phyloP scores from a whole-genome alignment of 2,797 vertebrate species.

The Hoplostethus mediterraneus region DNA sequence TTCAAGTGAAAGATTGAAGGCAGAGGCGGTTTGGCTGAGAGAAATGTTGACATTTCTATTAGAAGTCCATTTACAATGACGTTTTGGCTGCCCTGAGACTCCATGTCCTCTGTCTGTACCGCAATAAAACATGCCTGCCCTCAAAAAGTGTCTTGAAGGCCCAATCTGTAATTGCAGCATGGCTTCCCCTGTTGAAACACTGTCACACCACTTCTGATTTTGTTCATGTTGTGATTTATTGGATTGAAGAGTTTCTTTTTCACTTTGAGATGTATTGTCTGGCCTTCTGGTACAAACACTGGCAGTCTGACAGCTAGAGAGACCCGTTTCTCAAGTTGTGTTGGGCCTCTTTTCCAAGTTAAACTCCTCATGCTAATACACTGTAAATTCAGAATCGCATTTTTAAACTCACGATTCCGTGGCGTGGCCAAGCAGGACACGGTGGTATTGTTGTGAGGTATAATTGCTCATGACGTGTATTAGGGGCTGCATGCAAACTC shows the following conservation, averaged over 20 bases:
- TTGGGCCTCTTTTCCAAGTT: background rate
- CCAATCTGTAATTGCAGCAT: conserved; percentile 15
- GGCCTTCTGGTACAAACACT: background rate
- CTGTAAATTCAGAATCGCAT: background rate
- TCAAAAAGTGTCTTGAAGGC: conserved; percentile 25
- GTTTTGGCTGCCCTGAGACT: conserved; percentile 28
- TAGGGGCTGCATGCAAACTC: background rate
- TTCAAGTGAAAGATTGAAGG: conserved; percentile 45
- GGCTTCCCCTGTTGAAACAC: background rate
- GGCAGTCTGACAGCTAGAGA: background rate
- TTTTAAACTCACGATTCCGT: background rate
- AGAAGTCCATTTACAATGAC: conserved; percentile 34
- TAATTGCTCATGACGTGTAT: conserved; percentile 1
- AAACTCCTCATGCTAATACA: background rate
- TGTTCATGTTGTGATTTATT: conserved; percentile 36
- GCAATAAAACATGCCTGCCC: conserved; percentile 48
- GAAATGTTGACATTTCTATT: conserved; percentile 54
- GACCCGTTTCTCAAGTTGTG: background rate
- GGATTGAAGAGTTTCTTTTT: conserved; percentile 23
- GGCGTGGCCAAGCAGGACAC: background rate
- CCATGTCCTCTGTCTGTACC: conserved; percentile 25
- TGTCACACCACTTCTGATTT: background rate
- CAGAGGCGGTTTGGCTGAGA: conserved; percentile 11
- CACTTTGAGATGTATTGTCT: conserved; percentile 15
- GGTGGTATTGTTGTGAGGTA: background rate